Conservation (phyloP, 2,888 invertebrate genomes). For the Ectobius pallidus region DNA sequence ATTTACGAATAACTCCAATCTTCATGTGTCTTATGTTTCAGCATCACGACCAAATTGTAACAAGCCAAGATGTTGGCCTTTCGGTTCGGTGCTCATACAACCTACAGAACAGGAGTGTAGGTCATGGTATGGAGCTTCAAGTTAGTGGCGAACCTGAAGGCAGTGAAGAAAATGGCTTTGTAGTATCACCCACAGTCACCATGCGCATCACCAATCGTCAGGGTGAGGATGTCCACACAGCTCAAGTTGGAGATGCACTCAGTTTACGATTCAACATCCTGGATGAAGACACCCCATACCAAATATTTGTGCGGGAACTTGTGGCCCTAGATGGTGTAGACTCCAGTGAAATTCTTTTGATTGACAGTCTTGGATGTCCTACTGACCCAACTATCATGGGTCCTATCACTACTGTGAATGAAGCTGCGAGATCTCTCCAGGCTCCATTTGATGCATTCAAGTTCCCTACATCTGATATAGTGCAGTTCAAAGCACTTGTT, state of each 20-base stretch:
- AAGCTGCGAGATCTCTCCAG: conserved; percentile 47
- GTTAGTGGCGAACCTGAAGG: conserved; percentile 51
- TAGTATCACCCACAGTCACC: conserved; percentile 56
- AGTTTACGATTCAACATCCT: conserved; percentile 56
- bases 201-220: conserved; percentile 56
- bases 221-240: conserved; percentile 54
- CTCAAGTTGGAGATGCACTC: conserved; percentile 57
- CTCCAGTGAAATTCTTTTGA: conserved; percentile 55
- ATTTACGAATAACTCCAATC: no score
- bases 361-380: conserved; percentile 56
- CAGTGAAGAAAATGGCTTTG: conserved; percentile 53
- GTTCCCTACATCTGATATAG: conserved; percentile 54
- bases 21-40: conserved; percentile 45
- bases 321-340: conserved; percentile 57
- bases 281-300: conserved; percentile 54
- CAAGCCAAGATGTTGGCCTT: conserved; percentile 56
- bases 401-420: conserved; percentile 46
- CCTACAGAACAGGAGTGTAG: conserved; percentile 55
- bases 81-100: conserved; percentile 57
- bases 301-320: conserved; percentile 57
- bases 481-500: conserved; percentile 54
- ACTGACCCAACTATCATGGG: conserved; percentile 56
- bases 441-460: conserved; percentile 56
- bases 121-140: conserved; percentile 53
- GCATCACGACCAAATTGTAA: conserved; percentile 56